Evolutionary conservation across 2,888 invertebrate species (phyloP), one percentile per base, ranked within the genome.

Genomic region (Agrilus mali): DNA sequence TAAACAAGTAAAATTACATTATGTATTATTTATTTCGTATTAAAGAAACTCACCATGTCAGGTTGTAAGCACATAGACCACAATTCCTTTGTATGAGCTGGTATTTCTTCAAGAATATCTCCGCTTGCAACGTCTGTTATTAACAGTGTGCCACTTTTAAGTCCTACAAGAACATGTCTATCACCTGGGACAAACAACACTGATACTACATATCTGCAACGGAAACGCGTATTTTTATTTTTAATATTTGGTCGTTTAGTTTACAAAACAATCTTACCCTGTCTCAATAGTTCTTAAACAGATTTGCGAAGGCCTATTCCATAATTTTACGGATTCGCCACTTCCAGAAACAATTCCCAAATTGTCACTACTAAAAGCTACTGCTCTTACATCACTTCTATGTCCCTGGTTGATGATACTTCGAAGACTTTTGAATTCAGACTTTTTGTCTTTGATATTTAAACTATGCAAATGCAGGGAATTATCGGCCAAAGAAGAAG

Each of bases 291-390:
- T 81, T 45, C 79, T 65, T 38, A 82, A 65, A 58, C 81, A 79
- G 50, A 73, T 63, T 45, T 79, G 65, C 22, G 71, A 71, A 8
- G 72, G 82, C 79, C 87, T 80, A 65, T 92, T 94, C 96, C 97
- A 98, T 40, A 97, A 70, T 71, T 97, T 96, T 32, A 95, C 71
- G 7, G 85, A 79, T 54, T 95, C 92, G 0, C 78, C 84, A 50
- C 93, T 84, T 0, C 85, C 93, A 0, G 95, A 87, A 2, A 86
- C 75, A 45, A 96, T 74, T 2, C 88, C 88, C 46, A 89, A 71
- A 59, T 86, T 89, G 65, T 96, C 95, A 2, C 88, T 87, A 61
- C 92, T 93, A 61, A 97, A 92, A 42, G 83, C 77, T 16, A 97
- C 71, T 16, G 86, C 80, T 40, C 92, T 74, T 6, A 95, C 85